Base-by-base conservation (phyloP, 2,888 invertebrate species). In the Ganaspis brasiliensis region DNA sequence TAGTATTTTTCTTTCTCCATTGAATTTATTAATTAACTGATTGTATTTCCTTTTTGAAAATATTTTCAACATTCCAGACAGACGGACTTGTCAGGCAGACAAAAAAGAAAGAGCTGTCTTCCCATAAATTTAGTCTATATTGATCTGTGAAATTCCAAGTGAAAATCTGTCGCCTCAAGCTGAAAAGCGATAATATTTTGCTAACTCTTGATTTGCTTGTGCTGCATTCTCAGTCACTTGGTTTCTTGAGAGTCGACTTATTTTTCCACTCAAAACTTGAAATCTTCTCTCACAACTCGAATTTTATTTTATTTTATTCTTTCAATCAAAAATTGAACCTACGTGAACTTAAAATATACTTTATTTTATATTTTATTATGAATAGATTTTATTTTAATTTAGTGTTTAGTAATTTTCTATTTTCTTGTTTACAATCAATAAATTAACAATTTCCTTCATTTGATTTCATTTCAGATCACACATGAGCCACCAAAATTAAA, bases 401-500 rank as follows among this genome's bases (percentile, higher is more conserved):
- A n/a, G 24, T 1, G 40, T n/a, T n/a, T n/a, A n/a, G n/a, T n/a
- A n/a, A n/a, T n/a, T n/a, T n/a, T n/a, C n/a, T n/a, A n/a, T n/a
- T n/a, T n/a, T n/a, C n/a, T n/a, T n/a, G n/a, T 49, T 49, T 49
- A n/a, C 1, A 49, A 49, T 49, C n/a, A 6, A 4, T n/a, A 8
- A 49, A 21, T 21, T n/a, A n/a, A n/a, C n/a, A 40, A 45, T 45
- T n/a, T 61, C 14, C 14, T 24, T 14, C 1, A 26, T 55, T 19
- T 19, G 14, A n/a, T 52, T 31, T n/a, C 35, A 37, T 81, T 83
- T 35, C 83, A 91, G 91, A 86, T 87, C 63, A 84, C 91, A 74
- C 89, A 90, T 78, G 91, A 91, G 81, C 91, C 91, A 80, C 91
- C 91, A 55, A 91, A 91, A 86, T 85, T 91, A 75, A 91, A 89